Evolutionary conservation across 2,113 vertebrate genomes (phyloP).

Genomic region (Dendrocopos noguchii): DNA sequence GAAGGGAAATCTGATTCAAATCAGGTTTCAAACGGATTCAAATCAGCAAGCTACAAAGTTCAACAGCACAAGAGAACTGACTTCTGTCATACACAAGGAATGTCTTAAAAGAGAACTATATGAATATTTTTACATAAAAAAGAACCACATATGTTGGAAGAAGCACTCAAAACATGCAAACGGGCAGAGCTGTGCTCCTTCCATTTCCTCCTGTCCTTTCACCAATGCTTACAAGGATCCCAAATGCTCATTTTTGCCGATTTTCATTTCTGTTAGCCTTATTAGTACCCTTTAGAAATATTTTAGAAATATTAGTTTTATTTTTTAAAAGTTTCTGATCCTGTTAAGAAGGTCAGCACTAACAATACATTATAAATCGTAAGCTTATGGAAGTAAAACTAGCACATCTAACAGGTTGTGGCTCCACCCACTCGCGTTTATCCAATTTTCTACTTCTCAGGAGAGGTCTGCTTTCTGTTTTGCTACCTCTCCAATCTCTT

Average conservation of each 20-base stretch:
- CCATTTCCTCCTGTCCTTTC: neutral
- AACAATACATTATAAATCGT: neutral
- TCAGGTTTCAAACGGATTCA: neutral
- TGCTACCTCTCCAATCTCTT: neutral
- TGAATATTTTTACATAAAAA: neutral
- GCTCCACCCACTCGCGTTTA: neutral
- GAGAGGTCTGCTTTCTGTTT: neutral
- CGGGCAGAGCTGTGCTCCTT: neutral
- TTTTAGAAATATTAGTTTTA: neutral
- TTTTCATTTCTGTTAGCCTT: neutral
- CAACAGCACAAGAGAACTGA: neutral
- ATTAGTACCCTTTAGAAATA: neutral
- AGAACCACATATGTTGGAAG: neutral
- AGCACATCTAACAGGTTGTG: neutral
- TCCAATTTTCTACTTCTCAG: neutral
- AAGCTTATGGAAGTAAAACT: neutral
- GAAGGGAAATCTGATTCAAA: neutral
- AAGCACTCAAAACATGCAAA: neutral
- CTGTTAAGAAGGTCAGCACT: neutral
- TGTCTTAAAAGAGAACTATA: neutral
- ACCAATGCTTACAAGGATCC: neutral
- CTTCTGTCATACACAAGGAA: neutral
- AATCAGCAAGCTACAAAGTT: neutral
- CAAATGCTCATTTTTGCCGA: neutral
- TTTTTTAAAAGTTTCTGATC: neutral